These are phyloP conservation scores for Nothobranchius kuhntae DNA, from an alignment of 2,113 vertebrate species.

Conservation along the genomic window DNA sequence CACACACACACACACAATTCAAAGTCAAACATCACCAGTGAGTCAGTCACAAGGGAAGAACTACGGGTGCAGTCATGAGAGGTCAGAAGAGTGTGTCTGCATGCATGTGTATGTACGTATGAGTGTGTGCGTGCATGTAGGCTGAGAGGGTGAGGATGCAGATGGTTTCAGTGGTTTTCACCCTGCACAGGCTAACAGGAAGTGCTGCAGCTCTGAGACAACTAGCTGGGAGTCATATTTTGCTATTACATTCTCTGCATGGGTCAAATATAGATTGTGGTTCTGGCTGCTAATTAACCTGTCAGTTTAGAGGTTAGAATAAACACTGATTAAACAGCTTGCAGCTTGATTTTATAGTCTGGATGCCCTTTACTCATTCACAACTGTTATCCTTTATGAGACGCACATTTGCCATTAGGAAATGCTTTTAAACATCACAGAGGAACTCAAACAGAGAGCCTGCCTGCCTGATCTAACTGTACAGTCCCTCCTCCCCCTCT, in stretches of 20 bases:
- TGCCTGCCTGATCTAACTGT: slow-evolving; percentile 25
- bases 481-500: slow-evolving; percentile 26
- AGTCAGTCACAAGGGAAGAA: slow-evolving; percentile 60
- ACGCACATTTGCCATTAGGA: slow-evolving; percentile 11
- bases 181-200: slow-evolving; percentile 57
- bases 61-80: slow-evolving; percentile 17
- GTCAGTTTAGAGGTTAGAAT: slow-evolving; percentile 35
- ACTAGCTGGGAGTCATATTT: slow-evolving; percentile 25
- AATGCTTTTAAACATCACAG: background rate
- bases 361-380: slow-evolving; percentile 28
- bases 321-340: slow-evolving; percentile 26
- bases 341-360: slow-evolving; percentile 24
- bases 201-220: slow-evolving; percentile 37
- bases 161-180: slow-evolving; percentile 53
- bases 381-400: slow-evolving; percentile 15
- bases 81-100: slow-evolving; percentile 29
- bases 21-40: slow-evolving; percentile 64
- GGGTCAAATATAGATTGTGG: slow-evolving; percentile 26
- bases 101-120: background rate
- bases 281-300: slow-evolving; percentile 27
- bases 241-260: background rate
- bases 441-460: slow-evolving; percentile 8
- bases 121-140: slow-evolving; percentile 1
- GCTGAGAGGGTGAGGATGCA: slow-evolving; percentile 55
- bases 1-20: slow-evolving; percentile 5